phyloP scores from a whole-genome alignment of 1,140 invertebrate species.

The Agraylea sexmaculata region DNA sequence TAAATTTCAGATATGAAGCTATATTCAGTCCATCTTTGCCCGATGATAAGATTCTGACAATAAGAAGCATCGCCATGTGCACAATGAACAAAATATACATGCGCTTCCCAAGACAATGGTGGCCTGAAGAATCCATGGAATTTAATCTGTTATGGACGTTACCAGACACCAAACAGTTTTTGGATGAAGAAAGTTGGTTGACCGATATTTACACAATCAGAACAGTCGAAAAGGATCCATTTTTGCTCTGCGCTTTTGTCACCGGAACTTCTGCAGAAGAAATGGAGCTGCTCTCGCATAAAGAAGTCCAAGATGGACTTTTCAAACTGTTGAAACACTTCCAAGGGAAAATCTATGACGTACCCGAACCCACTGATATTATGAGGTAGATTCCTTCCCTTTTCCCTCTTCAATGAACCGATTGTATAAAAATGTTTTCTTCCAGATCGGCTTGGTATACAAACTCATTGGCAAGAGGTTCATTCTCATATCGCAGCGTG shows the following conservation, averaged over 20 bases:
- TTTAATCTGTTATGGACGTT: constrained; percentile 47
- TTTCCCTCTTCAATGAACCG: neutral
- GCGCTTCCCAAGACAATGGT: constrained; percentile 47
- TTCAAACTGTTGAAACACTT: constrained; percentile 37
- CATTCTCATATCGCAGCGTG: constrained; percentile 48
- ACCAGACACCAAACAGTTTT: constrained; percentile 36
- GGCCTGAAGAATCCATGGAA: constrained; percentile 38
- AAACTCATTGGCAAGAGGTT: constrained; percentile 50
- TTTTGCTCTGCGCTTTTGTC: constrained; percentile 54
- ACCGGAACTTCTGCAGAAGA: constrained; percentile 42
- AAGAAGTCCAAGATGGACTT: constrained; percentile 34
- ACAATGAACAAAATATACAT: constrained; percentile 68
- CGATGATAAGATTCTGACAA: constrained; percentile 44
- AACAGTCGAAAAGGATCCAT: constrained; percentile 50
- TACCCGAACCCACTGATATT: constrained; percentile 37
- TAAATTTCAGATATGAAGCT: constrained; percentile 30
- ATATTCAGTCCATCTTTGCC: constrained; percentile 53
- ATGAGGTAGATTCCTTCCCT: constrained; percentile 22
- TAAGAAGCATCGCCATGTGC: constrained; percentile 55
- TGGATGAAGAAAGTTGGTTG: constrained; percentile 36
- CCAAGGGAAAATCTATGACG: constrained; percentile 34
- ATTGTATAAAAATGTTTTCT: constrained; percentile 11
- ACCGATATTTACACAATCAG: constrained; percentile 56
- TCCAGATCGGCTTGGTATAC: constrained; percentile 47
- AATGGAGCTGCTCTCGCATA: constrained; percentile 42